Evolutionary conservation across 2,797 vertebrate genomes (phyloP), one percentile per base, ranked within the genome.

Genomic region (Emydoidea blandingii): DNA sequence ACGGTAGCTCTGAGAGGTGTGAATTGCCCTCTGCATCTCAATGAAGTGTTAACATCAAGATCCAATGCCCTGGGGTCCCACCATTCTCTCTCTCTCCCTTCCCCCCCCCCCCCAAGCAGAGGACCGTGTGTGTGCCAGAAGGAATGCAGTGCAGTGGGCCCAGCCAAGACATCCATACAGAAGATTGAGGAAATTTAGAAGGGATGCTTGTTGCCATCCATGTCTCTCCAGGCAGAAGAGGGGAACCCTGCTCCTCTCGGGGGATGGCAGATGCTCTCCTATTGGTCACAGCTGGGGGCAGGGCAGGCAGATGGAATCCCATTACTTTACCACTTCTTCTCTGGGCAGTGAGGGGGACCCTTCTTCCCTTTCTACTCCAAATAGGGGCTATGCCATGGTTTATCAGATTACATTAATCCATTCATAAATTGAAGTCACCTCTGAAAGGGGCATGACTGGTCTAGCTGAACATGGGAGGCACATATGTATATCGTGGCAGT

Each of bases 381-480:
- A 19, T 41, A 62, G 37, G 68, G 21, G n/a, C 65, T 72, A 21
- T 72, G 65, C 18, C n/a, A 23, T 41, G 21, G 9, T 23, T 37
- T 62, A 62, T 59, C 57, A 16, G 29, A 62, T 62, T 16, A 62
- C 31, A 34, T 62, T 62, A 62, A 25, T 23, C 18, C 37, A 72
- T 10, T 41, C 68, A 37, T 72, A 72, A 72, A 41, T 41, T 91
- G 87, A 91, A 0, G 9, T 62, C 50, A 87, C 41, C 79, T 93
- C 84, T 92, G 92, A 84, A 88, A 34, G 74, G n/a, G 92, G 79
- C 21, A 50, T 81, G 76, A 85, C 65, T 79, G 53, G 74, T 76
- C n/a, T 76, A 16, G 78, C 86, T 86, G 5, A 90, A 79, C 87
- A 86, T 94, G 94, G 91, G 89, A 84, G 93, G 89, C 96, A 85